A percentile compares a stretch with the other conserved stretches of the same genome.
phyloP scores from a whole-genome alignment of 2,888 invertebrate genomes.

The Oligia latruncula region DNA sequence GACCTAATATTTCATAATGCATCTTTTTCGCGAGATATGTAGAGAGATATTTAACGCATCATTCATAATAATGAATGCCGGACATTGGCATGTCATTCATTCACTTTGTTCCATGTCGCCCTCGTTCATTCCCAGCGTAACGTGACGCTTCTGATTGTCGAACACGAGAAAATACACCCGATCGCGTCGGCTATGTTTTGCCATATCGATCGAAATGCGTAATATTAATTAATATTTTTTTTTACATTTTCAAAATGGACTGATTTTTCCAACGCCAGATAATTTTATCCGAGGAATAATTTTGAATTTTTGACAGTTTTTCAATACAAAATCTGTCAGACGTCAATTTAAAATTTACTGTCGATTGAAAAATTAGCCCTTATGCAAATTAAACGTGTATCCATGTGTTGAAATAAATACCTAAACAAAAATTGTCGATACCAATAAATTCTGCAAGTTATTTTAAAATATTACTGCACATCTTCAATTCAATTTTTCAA shows the following conservation, averaged over 20 bases:
- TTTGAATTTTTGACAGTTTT: no score
- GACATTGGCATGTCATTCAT: conserved; percentile 34
- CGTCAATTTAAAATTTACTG: no score
- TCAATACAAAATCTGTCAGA: no score
- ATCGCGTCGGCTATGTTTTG: neutral
- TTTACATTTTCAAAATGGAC: neutral
- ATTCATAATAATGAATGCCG: conserved; percentile 30
- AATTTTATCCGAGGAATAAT: no score
- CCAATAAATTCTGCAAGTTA: neutral
- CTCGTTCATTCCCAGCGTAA: conserved; percentile 17
- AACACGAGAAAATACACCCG: conserved; percentile 13
- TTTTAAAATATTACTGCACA: conserved; percentile 4
- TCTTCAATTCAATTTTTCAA: conserved; percentile 13
- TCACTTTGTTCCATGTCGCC: conserved; percentile 5
- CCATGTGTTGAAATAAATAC: neutral
- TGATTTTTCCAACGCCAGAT: no score
- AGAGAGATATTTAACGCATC: conserved; percentile 12
- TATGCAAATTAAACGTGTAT: neutral
- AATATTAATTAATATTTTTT: neutral
- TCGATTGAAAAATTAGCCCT: no score
- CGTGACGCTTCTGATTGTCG: conserved; percentile 5
- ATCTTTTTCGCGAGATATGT: neutral
- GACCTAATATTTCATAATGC: conserved; percentile 22
- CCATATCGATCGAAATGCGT: neutral
- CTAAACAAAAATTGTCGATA: neutral